These are phyloP conservation scores for Catostylus mosaicus DNA, from an alignment of 30 jellyfish, hydroid and myxozoan genomes.

Conservation along the genomic window DNA sequence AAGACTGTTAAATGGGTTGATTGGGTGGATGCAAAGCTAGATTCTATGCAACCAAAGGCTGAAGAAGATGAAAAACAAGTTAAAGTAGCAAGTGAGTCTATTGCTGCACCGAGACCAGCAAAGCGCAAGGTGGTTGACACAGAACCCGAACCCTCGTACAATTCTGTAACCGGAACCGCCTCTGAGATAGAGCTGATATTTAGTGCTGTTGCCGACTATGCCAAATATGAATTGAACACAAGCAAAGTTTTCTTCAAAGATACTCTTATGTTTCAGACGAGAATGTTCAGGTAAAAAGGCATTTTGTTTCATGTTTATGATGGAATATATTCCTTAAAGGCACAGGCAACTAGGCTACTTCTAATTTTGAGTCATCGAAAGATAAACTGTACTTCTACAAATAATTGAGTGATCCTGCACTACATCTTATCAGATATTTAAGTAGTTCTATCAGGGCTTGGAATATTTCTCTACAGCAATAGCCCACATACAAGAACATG, in stretches of 20 bases:
- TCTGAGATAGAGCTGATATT: conserved; percentile 60
- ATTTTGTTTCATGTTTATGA: too few species aligned
- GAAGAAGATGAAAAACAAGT: conserved; percentile 32
- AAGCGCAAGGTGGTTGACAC: conserved; percentile 75
- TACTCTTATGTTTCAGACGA: conserved; percentile 82
- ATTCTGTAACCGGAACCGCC: conserved; percentile 65
- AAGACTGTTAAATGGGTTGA: conserved; percentile 81
- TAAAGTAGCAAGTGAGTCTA: conserved; percentile 4
- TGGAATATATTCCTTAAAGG: not conserved
- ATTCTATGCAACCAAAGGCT: conserved; percentile 10
- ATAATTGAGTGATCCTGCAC: too few species aligned
- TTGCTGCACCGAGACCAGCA: conserved; percentile 35
- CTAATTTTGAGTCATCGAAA: too few species aligned
- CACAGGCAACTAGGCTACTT: too few species aligned
- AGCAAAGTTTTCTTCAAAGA: conserved; percentile 76
- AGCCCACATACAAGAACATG: too few species aligned
- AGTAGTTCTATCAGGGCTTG: too few species aligned
- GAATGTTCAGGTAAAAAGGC: conserved; percentile 86
- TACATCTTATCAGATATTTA: too few species aligned
- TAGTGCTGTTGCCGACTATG: conserved; percentile 72
- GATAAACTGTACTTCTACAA: too few species aligned
- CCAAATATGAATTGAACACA: conserved; percentile 46
- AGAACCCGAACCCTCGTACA: conserved; percentile 83
- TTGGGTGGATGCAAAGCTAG: conserved; percentile 64
- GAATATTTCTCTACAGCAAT: too few species aligned